Evolutionary conservation across 2,888 invertebrate species (phyloP).

Genomic region (Allygus modestus): DNA sequence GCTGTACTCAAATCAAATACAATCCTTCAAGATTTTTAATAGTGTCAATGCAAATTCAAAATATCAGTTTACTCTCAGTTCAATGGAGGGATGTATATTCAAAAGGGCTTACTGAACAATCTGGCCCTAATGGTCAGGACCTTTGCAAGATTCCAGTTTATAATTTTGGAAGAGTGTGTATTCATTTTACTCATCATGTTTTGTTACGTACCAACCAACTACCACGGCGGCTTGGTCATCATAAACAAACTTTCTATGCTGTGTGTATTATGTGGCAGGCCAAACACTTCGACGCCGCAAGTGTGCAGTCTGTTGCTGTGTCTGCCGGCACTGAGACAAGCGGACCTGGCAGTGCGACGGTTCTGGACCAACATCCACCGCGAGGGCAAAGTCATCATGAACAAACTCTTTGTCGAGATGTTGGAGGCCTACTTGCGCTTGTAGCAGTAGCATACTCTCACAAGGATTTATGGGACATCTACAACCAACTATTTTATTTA

Average conservation of each 20-base stretch:
- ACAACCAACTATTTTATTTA: not conserved
- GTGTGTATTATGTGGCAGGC: not conserved
- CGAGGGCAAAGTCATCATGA: constrained; percentile 94
- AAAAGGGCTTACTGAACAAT: too few relatives aligned
- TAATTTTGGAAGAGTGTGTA: too few relatives aligned
- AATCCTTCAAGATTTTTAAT: too few relatives aligned
- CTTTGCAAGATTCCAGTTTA: too few relatives aligned
- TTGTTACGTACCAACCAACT: too few relatives aligned
- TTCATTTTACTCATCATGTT: too few relatives aligned
- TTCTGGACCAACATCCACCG: constrained; percentile 95
- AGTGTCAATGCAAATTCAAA: too few relatives aligned
- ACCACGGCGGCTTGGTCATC: too few relatives aligned
- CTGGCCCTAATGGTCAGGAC: too few relatives aligned
- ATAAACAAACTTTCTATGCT: not conserved
- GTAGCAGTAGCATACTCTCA: constrained; percentile 24
- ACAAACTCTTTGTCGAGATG: constrained; percentile 98
- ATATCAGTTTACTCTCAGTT: too few relatives aligned
- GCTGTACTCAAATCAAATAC: too few relatives aligned
- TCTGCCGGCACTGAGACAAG: constrained; percentile 92
- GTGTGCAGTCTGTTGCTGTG: constrained; percentile 92
- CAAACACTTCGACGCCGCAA: constrained; percentile 75
- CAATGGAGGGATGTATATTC: too few relatives aligned
- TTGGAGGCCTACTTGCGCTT: constrained; percentile 83
- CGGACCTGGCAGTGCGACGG: constrained; percentile 91
- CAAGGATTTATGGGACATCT: constrained; percentile 6